Evolutionary conservation across 1,140 invertebrate genomes (phyloP), one percentile per base, ranked within the genome.

Genomic region (Caenorhabditis brenneri): DNA sequence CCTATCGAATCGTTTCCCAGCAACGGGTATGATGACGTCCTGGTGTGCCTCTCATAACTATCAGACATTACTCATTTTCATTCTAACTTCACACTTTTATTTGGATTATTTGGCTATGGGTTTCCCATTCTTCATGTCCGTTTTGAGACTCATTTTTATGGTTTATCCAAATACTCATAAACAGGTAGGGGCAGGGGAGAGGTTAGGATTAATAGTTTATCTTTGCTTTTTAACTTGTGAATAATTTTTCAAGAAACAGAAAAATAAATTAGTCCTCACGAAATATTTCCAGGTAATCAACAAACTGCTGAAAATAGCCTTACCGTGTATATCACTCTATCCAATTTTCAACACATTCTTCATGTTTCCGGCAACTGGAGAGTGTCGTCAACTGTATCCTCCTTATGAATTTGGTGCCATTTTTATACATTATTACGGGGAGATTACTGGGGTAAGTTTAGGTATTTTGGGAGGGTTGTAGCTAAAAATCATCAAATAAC

Each of bases 301-400:
- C 9, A 39, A 74, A 74, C n/a, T 74, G 19, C 36, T 74, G 16
- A 16, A 36, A 46, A 42, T 74, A 0, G 65, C 65, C 0, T 15
- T 74, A 1, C 65, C 65, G 10, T 39, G 33, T n/a, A 74, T 74
- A 15, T 46, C 65, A 31, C 24, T 74, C 24, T 74, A 74, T 74
- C 65, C 65, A 10, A n/a, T 74, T 10, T 74, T 74, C 36, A 74
- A 74, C 5, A 74, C 65, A 42, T 74, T 74, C 24, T 74, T 74
- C 65, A 42, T 74, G 65, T 74, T 74, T 42, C 65, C 65, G 29
- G 65, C 65, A 12, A 74, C 65, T 74, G 65, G 65, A 74, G 65
- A 74, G 24, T 74, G 65, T 42, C 19, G 65, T 1, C 65, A 74
- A 74, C 15, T 74, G 65, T 74, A 74, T 31, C 65, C 65, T 24